Evolutionary conservation across 2,888 invertebrate genomes (phyloP), one percentile per base, ranked within the genome.

Genomic region (Lasioglossum marginatum): DNA sequence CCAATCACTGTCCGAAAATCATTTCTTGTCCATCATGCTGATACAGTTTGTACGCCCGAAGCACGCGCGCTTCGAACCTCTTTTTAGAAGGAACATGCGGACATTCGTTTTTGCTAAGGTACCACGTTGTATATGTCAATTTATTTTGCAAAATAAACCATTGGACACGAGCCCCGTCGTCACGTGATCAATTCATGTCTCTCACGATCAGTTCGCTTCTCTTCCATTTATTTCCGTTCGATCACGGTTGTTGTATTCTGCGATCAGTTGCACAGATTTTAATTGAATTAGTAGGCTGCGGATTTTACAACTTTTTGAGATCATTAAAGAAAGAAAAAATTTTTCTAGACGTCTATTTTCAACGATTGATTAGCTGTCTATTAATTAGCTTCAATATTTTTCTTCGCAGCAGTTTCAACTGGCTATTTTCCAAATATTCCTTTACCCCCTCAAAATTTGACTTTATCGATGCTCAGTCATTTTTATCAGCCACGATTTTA

Each of bases 101-200:
- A 88, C 87, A 92, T 91, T 94, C 86, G 91, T 93, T 94, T 88
- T 83, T 89, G 91, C 91, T 92, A 93, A 93, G 88, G 92, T 92
- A 93, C 88, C 92, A 92, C 89, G 91, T 93, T 94, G 92, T 94
- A 94, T 92, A 93, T 94, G 94, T 94, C 93, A 93, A 94, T 92
- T 94, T 94, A 94, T 94, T 94, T 94, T 94, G 92, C 94, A 94
- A 94, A 94, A 94, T 94, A 94, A 93, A 94, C 78, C 88, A 90
- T 89, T 90, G 87, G 79, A 88, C 88, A 91, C 86, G 84, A 90
- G 74, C 43, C 34, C 63, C 23, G 60, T 43, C 34, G 45, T 60
- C 71, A 27, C 43, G 70, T 14, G 40, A 70, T 40, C 70, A 40
- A n/a, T 37, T 40, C 70, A 70, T 70, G 19, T 16, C 34, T 70